Conservation (phyloP, 2,888 invertebrate species). For the Bhutanitis thaidina region DNA sequence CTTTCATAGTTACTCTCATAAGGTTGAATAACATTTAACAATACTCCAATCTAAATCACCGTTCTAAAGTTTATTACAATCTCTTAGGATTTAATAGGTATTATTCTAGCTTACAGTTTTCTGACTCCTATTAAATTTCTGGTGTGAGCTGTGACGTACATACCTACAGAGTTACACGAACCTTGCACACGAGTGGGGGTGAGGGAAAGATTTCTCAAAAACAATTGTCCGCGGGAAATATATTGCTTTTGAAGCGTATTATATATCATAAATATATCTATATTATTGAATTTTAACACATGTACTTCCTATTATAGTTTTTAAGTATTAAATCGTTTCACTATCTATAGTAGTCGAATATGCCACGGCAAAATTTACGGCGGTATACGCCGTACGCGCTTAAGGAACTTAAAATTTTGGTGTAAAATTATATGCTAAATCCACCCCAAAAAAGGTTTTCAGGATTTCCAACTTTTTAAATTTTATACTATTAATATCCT, state of each 20-base stretch:
- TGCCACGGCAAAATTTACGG: not conserved
- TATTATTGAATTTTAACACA: conserved; percentile 10
- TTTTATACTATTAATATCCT: no score
- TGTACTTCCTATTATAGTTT: conserved; percentile 17
- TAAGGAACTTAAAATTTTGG: not conserved
- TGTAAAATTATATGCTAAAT: not conserved
- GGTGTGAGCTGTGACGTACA: conserved; percentile 34
- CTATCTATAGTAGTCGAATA: conserved; percentile 16
- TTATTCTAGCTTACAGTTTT: conserved; percentile 48
- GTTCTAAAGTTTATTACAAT: conserved; percentile 15
- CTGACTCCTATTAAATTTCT: conserved; percentile 31
- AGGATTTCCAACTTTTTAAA: no score
- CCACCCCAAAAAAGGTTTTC: no score
- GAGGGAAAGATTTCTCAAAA: conserved; percentile 54
- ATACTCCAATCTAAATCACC: conserved; percentile 22
- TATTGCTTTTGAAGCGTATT: conserved; percentile 45
- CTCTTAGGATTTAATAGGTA: conserved; percentile 29
- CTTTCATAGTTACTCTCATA: conserved; percentile 4
- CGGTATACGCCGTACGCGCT: not conserved
- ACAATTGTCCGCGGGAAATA: conserved; percentile 27
- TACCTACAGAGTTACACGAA: conserved; percentile 26
- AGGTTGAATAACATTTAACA: conserved; percentile 22
- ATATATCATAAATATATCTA: conserved; percentile 20
- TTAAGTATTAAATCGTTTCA: conserved; percentile 16
- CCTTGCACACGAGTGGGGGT: conserved; percentile 57